phyloP scores from a whole-genome alignment of 2,888 invertebrate genomes.

The Brachylomia viminalis region DNA sequence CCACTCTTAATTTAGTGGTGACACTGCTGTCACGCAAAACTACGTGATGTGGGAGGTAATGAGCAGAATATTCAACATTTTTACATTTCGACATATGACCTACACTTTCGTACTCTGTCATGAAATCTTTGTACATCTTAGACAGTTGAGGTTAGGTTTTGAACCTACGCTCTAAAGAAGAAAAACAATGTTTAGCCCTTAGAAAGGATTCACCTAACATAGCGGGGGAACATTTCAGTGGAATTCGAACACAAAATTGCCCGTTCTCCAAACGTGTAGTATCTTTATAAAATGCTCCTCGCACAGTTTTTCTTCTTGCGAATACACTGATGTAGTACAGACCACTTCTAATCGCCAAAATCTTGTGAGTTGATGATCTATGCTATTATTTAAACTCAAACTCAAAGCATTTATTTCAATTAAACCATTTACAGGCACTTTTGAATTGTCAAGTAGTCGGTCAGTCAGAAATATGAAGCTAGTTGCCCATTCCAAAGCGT shows the following conservation, averaged over 20 bases:
- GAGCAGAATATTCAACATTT: no score
- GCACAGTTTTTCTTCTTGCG: background rate
- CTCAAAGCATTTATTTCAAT: no score
- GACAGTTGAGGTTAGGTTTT: background rate
- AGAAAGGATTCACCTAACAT: background rate
- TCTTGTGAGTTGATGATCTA: background rate
- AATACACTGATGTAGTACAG: background rate
- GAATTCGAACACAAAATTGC: background rate
- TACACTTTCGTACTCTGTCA: no score
- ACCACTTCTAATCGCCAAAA: conserved; percentile 3
- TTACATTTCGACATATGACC: no score
- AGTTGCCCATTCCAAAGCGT: no score
- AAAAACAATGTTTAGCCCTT: background rate
- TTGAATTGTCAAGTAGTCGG: no score
- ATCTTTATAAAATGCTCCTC: background rate
- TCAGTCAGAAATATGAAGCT: no score
- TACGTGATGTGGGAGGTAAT: background rate
- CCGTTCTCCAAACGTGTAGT: background rate
- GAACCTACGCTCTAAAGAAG: background rate
- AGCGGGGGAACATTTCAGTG: background rate
- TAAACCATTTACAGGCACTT: no score
- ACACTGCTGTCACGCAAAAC: background rate
- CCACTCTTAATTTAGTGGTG: no score
- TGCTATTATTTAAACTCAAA: no score
- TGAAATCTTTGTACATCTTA: no score